Evolutionary conservation across 2,888 invertebrate genomes (phyloP), one percentile per base, ranked within the genome.

Genomic region (Lasioglossum villosulum): DNA sequence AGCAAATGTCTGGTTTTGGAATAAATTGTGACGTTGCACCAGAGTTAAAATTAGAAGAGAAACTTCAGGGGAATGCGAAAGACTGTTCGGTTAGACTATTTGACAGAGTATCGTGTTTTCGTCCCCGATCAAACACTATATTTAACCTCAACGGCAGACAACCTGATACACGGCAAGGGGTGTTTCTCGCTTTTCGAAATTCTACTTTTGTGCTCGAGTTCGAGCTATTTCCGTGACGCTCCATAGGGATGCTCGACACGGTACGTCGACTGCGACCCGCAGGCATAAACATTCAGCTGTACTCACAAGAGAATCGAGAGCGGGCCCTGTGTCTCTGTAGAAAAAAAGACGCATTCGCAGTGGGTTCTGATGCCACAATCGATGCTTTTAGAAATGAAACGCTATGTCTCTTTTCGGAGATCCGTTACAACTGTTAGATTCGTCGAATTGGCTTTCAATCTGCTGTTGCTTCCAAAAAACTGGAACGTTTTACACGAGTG

Each of bases 201-300:
- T 52, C 37, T 59, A 37, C 82, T 59, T 84, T 75, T 68, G 70
- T 78, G 23, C 63, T 70, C 37, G 45, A 45, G n/a, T 80, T 84
- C 56, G 74, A 63, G 74, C 75, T 66, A 48, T 72, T 74, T 76
- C 39, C 39, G 70, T 16, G 59, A 52, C 37, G 37, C n/a, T 59
- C 48, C n/a, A 30, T 23, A 56, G 83, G 80, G 82, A 56, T 86
- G 84, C 84, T 74, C 78, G 84, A 88, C 79, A 87, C 75, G 79
- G 78, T 80, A 78, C 82, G 79, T 82, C 84, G 73, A 78, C 85
- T 87, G 71, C 75, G 84, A 81, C 78, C 78, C 78, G 83, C 74
- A 80, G 83, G 82, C 87, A 87, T 86, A 78, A 75, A 78, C 82
- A 86, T 83, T 88, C 88, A 86, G 86, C 86, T 88, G 86, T 82